A percentile compares a stretch with the other conserved stretches of the same genome.
Evolutionary conservation across 2,113 vertebrate genomes (phyloP).

Genomic region (Bothrops jararaca): DNA sequence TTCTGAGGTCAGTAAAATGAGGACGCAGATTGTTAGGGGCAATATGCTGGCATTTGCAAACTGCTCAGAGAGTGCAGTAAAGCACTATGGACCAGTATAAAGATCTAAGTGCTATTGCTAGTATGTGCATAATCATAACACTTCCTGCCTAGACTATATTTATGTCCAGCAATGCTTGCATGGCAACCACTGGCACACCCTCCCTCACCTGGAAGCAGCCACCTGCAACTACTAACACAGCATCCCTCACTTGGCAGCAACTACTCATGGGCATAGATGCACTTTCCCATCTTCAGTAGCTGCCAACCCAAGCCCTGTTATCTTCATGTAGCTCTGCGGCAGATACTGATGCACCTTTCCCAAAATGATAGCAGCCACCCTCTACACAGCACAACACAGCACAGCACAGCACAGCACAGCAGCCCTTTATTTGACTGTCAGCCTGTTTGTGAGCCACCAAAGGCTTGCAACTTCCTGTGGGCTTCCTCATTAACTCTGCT

Average conservation of each 20-base stretch:
- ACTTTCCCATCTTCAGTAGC: not conserved
- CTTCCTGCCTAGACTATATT: not conserved
- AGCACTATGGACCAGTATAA: not conserved
- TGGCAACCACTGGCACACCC: not conserved
- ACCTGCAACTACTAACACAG: not conserved
- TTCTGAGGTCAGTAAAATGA: not conserved
- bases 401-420: not conserved
- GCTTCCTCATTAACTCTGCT: not conserved
- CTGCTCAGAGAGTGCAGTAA: not conserved
- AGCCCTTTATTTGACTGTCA: not conserved
- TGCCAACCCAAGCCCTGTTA: not conserved
- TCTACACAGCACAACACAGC: no score
- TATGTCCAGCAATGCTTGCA: not conserved
- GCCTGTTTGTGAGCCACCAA: not conserved
- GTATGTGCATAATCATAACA: not conserved
- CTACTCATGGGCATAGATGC: not conserved
- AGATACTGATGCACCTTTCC: not conserved
- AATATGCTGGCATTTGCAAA: not conserved
- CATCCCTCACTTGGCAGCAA: not conserved
- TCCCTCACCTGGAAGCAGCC: not conserved
- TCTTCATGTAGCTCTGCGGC: not conserved
- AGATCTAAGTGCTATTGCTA: not conserved
- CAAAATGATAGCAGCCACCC: not conserved
- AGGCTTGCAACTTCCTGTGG: not conserved
- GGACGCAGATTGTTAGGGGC: not conserved